Evolutionary conservation across 2,888 invertebrate genomes (phyloP), one percentile per base, ranked within the genome.

Genomic region (Oxyscelio sp.): DNA sequence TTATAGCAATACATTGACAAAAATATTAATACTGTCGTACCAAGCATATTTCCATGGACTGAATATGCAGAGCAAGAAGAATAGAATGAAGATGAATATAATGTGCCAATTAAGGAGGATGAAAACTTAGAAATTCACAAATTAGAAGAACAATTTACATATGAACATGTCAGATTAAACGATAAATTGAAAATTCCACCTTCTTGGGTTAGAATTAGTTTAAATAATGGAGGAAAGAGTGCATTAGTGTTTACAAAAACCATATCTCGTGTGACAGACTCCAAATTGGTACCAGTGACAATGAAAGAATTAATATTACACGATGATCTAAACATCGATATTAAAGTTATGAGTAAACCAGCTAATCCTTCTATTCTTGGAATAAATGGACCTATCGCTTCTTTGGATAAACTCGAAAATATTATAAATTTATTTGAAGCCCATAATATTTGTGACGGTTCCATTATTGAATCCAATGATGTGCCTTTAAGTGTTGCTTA

Each of bases 271-370:
- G n/a, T 66, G 17, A 52, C 38, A 21, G 50, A 71, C 3, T 43
- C 43, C 11, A 71, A 48, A 56, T 3, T 58, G 11, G 34, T 59
- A 21, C 15, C 71, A 19, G 59, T 71, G n/a, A 50, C 48, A 4
- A 38, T 50, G 8, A 59, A 71, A 71, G 34, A 58, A 48, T 24
- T 71, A n/a, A 5, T 71, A 8, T 21, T 71, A 11, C 58, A 71
- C 13, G 48, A 71, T 34, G 50, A 71, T 34, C 38, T 71, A 8
- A 56, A n/a, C 17, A 21, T 22, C 34, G 58, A 48, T 11, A 31
- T 71, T 13, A 59, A 59, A 34, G 31, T 59, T 34, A 31, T 71
- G 27, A 31, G 15, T 31, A 31, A 65, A 27, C 13, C 13, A 8
- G 19, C 19, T n/a, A n/a, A n/a, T n/a, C n/a, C n/a, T n/a, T n/a